These are phyloP conservation scores for Heliconius hewitsoni DNA, from an alignment of 1,140 invertebrate species.

Conservation along the genomic window DNA sequence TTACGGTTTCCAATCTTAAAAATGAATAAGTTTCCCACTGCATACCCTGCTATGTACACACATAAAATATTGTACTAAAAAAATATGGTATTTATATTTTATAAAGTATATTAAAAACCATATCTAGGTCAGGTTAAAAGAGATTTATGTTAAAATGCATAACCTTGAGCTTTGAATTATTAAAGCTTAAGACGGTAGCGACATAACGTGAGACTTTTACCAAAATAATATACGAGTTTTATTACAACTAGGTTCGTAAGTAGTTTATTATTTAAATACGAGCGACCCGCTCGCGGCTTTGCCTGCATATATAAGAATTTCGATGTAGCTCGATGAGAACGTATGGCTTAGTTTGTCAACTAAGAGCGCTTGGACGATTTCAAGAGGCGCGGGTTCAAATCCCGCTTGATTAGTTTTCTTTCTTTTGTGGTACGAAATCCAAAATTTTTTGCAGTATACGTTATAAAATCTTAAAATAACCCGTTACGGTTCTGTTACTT, in stretches of 20 bases:
- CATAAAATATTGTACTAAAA: background rate
- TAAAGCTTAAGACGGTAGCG: conserved; percentile 1
- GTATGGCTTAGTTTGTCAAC: too few relatives aligned
- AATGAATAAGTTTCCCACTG: too few relatives aligned
- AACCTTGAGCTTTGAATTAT: conserved; percentile 12
- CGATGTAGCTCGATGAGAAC: too few relatives aligned
- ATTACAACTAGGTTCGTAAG: background rate
- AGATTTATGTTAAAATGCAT: background rate
- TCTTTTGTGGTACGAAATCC: background rate
- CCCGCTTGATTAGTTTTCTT: too few relatives aligned
- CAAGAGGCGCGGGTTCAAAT: too few relatives aligned
- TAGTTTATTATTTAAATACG: background rate
- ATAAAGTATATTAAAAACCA: background rate
- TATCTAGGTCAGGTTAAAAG: conserved; percentile 1
- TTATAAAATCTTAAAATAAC: background rate
- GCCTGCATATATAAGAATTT: too few relatives aligned
- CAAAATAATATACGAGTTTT: background rate
- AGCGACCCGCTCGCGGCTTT: too few relatives aligned
- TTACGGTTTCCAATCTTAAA: too few relatives aligned
- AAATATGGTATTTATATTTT: background rate
- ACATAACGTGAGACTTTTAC: conserved; percentile 8
- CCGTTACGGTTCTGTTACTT: too few relatives aligned
- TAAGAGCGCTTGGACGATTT: too few relatives aligned
- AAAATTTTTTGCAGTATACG: background rate
- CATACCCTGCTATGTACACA: too few relatives aligned